Evolutionary conservation across 1,140 invertebrate genomes (phyloP).

Genomic region (Bombus superbus): DNA sequence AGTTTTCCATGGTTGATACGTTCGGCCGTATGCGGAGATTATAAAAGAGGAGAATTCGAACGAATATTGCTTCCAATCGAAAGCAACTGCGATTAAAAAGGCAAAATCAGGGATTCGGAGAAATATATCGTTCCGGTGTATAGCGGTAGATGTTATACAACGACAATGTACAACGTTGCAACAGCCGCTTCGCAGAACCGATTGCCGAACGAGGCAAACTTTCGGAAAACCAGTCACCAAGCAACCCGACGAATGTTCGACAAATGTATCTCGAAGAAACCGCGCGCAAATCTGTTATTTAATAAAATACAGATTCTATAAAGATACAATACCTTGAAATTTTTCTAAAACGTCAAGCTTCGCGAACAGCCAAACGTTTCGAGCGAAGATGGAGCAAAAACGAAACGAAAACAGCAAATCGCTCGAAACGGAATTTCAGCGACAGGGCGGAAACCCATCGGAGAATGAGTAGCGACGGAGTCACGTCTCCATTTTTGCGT

Average conservation of each 20-base stretch:
- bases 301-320: not conserved
- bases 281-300: too few relatives aligned
- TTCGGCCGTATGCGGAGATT: not conserved
- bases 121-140: too few relatives aligned
- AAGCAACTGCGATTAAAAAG: not conserved
- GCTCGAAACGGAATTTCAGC: not conserved
- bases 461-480: not conserved
- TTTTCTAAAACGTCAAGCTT: not conserved
- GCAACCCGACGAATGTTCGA: not conserved
- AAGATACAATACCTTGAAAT: not conserved
- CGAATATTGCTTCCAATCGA: not conserved
- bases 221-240: too few relatives aligned
- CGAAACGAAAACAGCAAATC: rapidly evolving
- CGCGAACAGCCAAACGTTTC: not conserved
- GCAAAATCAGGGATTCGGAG: too few relatives aligned
- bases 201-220: too few relatives aligned
- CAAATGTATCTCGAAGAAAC: not conserved
- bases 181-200: too few relatives aligned
- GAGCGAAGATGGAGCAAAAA: not conserved
- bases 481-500: conserved; percentile 39
- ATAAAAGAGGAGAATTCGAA: not conserved
- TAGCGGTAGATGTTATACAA: too few relatives aligned
- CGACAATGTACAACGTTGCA: too few relatives aligned
- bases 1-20: not conserved
- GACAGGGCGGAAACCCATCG: not conserved